Evolutionary conservation across 2,797 vertebrate species (phyloP).

Genomic region (Leptodactylus fallax): DNA sequence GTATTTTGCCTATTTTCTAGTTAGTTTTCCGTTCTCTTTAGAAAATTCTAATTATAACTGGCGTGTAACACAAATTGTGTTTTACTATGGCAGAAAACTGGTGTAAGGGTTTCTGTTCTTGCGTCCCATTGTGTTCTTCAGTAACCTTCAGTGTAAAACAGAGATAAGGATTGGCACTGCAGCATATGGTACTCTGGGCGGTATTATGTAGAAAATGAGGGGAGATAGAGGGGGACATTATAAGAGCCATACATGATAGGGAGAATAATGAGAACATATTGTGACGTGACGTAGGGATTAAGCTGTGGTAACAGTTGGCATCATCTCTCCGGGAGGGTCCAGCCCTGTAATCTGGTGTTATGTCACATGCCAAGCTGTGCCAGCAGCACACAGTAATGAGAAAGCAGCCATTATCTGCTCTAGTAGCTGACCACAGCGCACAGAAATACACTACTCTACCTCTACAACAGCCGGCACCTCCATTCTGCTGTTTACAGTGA

Average conservation of each 20-base stretch:
- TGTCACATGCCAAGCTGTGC: slow-evolving; percentile 17
- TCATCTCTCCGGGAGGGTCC: slow-evolving; percentile 6
- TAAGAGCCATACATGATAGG: not conserved
- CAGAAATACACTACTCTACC: not conserved
- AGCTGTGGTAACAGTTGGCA: slow-evolving; percentile 31
- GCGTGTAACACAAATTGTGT: no score
- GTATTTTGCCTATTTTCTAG: no score
- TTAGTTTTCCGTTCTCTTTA: no score
- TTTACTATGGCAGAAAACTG: no score
- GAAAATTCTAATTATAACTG: no score
- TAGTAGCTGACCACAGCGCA: no score
- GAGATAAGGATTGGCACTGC: not conserved
- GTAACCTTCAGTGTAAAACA: no score
- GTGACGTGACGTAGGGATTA: slow-evolving; percentile 10
- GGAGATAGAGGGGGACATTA: no score
- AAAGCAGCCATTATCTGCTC: not conserved
- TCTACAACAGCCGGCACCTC: not conserved
- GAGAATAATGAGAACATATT: slow-evolving; percentile 8
- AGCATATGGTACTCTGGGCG: not conserved
- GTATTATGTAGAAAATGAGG: not conserved
- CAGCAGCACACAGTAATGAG: not conserved
- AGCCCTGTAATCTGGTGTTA: slow-evolving; percentile 38
- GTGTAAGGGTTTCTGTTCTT: no score
- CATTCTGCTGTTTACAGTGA: not conserved
- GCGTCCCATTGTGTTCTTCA: no score